phyloP scores from a whole-genome alignment of 2,888 invertebrate genomes.

The Lasioglossum lativentre region DNA sequence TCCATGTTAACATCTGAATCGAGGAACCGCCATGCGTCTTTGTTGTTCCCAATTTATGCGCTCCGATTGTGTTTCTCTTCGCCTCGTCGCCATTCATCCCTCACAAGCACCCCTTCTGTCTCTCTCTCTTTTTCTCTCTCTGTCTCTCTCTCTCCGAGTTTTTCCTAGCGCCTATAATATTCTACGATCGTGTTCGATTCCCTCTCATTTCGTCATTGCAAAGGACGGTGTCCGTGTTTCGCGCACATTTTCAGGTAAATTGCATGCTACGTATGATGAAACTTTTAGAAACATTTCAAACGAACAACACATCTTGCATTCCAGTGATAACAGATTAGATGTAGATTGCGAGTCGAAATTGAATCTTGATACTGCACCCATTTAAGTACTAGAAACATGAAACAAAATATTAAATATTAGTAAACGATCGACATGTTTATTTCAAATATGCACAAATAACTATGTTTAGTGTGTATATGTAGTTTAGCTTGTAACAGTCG shows the following conservation, averaged over 20 bases:
- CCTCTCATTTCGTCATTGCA: slow-evolving; percentile 10
- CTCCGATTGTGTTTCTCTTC: slow-evolving; percentile 65
- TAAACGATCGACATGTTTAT: background rate
- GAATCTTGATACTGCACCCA: background rate
- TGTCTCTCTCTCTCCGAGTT: slow-evolving; percentile 14
- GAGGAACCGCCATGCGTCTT: slow-evolving; percentile 40
- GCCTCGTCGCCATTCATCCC: slow-evolving; percentile 62
- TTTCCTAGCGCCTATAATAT: background rate
- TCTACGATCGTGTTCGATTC: slow-evolving; percentile 14
- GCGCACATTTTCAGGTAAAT: background rate
- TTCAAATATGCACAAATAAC: background rate
- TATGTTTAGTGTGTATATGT: background rate
- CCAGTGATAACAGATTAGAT: background rate
- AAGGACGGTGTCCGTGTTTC: slow-evolving; percentile 35
- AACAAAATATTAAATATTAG: background rate
- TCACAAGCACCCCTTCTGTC: slow-evolving; percentile 23
- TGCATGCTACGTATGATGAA: background rate
- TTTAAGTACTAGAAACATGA: background rate
- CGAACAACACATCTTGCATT: background rate
- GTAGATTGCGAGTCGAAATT: background rate
- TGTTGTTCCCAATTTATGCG: slow-evolving; percentile 45
- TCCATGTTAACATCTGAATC: slow-evolving; percentile 40
- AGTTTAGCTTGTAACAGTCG: background rate
- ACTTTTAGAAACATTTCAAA: background rate
- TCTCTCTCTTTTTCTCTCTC: slow-evolving; percentile 7